Evolutionary conservation across 2,797 vertebrate genomes (phyloP).

Genomic region (Acanthopagrus latus): DNA sequence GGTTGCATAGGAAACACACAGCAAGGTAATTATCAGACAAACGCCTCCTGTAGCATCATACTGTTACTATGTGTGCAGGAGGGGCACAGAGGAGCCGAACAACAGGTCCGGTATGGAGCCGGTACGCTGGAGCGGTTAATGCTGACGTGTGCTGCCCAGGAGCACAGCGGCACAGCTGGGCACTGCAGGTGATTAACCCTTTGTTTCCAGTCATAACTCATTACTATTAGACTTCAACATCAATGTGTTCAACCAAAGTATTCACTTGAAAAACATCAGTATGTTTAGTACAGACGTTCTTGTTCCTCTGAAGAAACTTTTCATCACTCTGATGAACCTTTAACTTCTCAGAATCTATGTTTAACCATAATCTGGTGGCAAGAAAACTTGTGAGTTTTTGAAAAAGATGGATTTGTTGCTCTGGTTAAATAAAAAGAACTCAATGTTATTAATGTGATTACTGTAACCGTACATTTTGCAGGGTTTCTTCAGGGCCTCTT

Average conservation of each 20-base stretch:
- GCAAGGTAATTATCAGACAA: conserved; percentile 17
- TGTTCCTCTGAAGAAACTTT: background rate
- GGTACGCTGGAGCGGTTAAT: background rate
- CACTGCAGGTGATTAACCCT: background rate
- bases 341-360: too few relatives aligned
- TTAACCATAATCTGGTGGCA: too few relatives aligned
- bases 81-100: too few relatives aligned
- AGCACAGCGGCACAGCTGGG: background rate
- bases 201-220: background rate
- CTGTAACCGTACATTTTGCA: too few relatives aligned
- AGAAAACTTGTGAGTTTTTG: too few relatives aligned
- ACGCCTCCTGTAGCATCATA: background rate
- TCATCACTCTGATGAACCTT: background rate
- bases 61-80: background rate
- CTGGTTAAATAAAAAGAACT: too few relatives aligned
- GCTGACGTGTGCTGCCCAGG: background rate
- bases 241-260: background rate
- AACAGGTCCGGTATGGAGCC: background rate
- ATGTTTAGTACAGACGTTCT: background rate
- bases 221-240: background rate
- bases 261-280: background rate
- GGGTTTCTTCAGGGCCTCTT: too few relatives aligned
- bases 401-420: too few relatives aligned
- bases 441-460: too few relatives aligned
- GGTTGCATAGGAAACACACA: background rate